Evolutionary conservation across 2,888 invertebrate species (phyloP).

Genomic region (Patella pellucida): DNA sequence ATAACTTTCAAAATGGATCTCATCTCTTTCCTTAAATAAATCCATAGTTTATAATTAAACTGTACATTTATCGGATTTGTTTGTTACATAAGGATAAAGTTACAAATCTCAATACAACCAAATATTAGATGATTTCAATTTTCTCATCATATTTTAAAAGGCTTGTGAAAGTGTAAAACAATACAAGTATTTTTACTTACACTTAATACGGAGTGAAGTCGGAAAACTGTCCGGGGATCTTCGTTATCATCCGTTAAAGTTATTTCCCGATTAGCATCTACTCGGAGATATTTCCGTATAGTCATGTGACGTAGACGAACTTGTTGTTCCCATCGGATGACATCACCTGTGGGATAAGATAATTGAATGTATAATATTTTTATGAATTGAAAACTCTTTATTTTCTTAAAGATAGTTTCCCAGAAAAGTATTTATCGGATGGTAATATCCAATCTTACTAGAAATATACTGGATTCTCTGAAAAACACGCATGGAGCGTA

Average conservation of each 20-base stretch:
- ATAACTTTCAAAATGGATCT: slow-evolving; percentile 69
- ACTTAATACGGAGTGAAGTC: slow-evolving; percentile 69
- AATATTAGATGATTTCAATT: too few species aligned
- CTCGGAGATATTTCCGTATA: slow-evolving; percentile 68
- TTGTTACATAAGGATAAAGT: too few species aligned
- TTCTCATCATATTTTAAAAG: too few species aligned
- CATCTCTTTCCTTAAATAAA: slow-evolving; percentile 63
- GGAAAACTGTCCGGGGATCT: slow-evolving; percentile 69
- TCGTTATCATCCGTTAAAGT: slow-evolving; percentile 65
- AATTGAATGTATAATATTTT: not conserved
- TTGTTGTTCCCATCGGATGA: slow-evolving; percentile 70
- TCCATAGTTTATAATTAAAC: slow-evolving; percentile 12
- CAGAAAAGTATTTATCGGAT: too few species aligned
- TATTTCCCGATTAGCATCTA: slow-evolving; percentile 63
- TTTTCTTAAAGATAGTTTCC: too few species aligned
- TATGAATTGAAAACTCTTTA: not conserved
- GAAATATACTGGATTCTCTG: too few species aligned
- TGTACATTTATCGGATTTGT: not conserved
- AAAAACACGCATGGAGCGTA: too few species aligned
- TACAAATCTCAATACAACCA: too few species aligned
- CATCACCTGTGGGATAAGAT: slow-evolving; percentile 57
- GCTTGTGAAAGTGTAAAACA: too few species aligned
- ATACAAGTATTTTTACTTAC: slow-evolving; percentile 42
- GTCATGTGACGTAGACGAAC: slow-evolving; percentile 70
- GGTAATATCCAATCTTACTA: too few species aligned